Conservation (phyloP, 2,113 vertebrate genomes). For the Chlorocebus sabaeus region DNA sequence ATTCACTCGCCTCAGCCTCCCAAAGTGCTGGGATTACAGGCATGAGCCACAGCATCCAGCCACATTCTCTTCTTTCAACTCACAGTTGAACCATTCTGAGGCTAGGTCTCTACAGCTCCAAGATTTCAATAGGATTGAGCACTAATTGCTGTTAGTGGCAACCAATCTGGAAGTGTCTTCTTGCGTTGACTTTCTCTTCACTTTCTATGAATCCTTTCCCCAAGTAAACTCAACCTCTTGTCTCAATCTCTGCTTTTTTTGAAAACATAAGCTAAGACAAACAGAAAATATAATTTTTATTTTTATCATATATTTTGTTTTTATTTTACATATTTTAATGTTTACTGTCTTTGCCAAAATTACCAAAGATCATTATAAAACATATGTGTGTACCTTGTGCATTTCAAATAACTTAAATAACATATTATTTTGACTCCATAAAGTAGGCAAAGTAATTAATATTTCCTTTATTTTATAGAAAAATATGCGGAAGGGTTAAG, state of each 20-base stretch:
- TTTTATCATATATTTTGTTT: neutral
- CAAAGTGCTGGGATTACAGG: too few relatives aligned
- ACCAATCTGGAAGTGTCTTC: neutral
- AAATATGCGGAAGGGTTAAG: neutral
- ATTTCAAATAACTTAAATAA: neutral
- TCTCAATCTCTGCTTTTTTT: neutral
- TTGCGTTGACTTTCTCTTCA: neutral
- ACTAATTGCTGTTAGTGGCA: neutral
- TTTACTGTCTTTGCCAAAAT: neutral
- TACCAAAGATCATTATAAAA: neutral
- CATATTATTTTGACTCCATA: neutral
- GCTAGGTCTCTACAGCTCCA: neutral
- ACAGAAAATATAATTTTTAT: neutral
- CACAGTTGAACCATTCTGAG: neutral
- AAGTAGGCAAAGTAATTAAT: neutral
- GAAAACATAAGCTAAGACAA: neutral
- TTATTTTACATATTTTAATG: neutral
- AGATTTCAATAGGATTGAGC: neutral
- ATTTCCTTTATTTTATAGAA: neutral
- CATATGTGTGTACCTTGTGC: neutral
- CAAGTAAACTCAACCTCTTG: neutral
- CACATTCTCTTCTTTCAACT: too few relatives aligned
- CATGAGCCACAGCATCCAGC: too few relatives aligned
- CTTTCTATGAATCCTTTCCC: neutral
- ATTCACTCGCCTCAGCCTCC: too few relatives aligned